A percentile compares a stretch with the other conserved stretches of the same genome.
These are phyloP conservation scores for Seriola dumerili DNA, from an alignment of 2,113 vertebrate genomes.

Conservation along the genomic window DNA sequence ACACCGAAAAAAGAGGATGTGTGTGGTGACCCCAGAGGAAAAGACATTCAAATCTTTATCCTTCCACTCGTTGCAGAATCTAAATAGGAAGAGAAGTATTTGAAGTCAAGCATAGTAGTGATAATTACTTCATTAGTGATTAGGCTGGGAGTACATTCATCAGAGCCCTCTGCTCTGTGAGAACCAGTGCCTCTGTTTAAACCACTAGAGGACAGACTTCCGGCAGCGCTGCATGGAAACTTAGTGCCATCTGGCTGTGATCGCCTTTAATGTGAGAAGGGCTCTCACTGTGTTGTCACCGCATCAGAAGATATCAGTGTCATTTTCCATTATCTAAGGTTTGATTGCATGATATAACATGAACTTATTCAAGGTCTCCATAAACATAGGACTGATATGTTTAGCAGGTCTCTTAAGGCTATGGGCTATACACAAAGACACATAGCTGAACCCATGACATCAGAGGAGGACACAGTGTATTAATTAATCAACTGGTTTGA, in stretches of 20 bases:
- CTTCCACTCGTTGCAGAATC: slow-evolving; percentile 22
- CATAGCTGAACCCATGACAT: neutral
- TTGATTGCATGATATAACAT: slow-evolving; percentile 51
- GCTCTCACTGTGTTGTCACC: slow-evolving; percentile 20
- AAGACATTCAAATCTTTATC: slow-evolving; percentile 24
- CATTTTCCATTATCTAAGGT: slow-evolving; percentile 50
- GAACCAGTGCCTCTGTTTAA: neutral
- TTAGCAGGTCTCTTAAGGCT: neutral
- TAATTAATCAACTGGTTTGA: neutral
- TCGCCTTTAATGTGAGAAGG: slow-evolving; percentile 18
- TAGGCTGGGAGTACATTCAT: neutral
- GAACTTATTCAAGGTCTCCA: slow-evolving; percentile 24
- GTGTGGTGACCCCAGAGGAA: slow-evolving; percentile 17
- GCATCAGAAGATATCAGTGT: slow-evolving; percentile 38
- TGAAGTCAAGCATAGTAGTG: slow-evolving; percentile 24
- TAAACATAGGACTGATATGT: neutral
- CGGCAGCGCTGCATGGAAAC: slow-evolving; percentile 40
- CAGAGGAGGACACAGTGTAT: neutral
- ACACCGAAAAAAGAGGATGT: slow-evolving; percentile 19
- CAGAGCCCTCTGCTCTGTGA: neutral
- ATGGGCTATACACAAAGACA: neutral
- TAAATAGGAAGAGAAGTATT: slow-evolving; percentile 18
- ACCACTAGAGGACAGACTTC: slow-evolving; percentile 54
- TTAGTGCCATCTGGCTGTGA: slow-evolving; percentile 63
- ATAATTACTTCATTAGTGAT: neutral